Conservation (phyloP, 2,113 vertebrate species). For the Microcebus jonahi region DNA sequence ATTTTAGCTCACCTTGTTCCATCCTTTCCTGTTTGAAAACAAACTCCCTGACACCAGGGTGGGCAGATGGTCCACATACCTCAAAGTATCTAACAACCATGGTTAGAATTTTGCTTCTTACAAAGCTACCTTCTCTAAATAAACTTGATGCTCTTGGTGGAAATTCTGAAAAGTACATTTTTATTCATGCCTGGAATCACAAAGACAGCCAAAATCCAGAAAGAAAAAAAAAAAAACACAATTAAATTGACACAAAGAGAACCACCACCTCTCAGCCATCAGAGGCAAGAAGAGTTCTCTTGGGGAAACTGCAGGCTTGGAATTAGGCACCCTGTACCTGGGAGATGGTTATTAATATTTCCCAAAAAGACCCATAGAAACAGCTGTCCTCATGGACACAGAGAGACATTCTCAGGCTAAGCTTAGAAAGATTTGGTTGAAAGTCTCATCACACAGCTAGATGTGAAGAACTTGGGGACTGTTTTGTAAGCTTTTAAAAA, state of each 20-base stretch:
- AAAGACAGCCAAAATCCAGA: background rate
- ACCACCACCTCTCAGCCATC: background rate
- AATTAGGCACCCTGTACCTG: background rate
- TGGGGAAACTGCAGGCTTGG: background rate
- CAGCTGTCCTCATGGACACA: no score
- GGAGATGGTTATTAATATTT: background rate
- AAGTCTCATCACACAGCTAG: background rate
- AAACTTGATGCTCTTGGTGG: background rate
- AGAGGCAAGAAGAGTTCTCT: background rate
- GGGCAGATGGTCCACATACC: background rate
- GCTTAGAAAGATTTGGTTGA: background rate
- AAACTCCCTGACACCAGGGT: background rate
- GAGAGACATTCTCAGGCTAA: background rate
- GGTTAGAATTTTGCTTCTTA: background rate
- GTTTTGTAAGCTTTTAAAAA: background rate
- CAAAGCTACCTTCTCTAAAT: background rate
- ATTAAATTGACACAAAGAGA: background rate
- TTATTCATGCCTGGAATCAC: background rate
- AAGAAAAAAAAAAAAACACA: background rate
- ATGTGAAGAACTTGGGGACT: background rate
- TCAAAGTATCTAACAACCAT: background rate
- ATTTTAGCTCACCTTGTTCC: rapidly evolving
- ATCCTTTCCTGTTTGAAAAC: background rate
- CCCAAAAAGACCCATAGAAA: background rate
- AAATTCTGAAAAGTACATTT: background rate